Conservation (phyloP, 2,888 invertebrate species). For the Aleiodes testaceus region DNA sequence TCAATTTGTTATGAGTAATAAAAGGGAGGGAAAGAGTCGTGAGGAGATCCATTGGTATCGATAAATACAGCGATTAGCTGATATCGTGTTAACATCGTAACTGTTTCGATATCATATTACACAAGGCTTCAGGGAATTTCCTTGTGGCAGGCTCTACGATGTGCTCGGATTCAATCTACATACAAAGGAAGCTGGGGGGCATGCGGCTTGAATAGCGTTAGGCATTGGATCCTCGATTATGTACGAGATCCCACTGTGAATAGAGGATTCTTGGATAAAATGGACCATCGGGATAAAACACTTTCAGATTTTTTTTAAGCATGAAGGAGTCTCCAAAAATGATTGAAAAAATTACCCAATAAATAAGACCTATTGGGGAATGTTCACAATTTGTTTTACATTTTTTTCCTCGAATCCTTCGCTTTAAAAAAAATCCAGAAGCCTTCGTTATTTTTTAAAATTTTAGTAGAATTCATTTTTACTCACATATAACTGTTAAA, state of each 20-base stretch:
- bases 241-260: conserved; percentile 27
- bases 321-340: no score
- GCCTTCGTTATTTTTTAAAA: no score
- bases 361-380: no score
- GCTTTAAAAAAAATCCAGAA: no score
- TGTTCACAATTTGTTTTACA: no score
- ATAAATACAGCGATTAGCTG: conserved; percentile 28
- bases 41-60: conserved; percentile 37
- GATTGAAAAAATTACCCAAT: no score
- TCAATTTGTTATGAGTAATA: not conserved
- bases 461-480: not conserved
- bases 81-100: conserved; percentile 30
- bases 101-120: conserved; percentile 47
- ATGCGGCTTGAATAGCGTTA: conserved; percentile 28
- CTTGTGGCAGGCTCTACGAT: not conserved
- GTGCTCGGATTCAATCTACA: conserved; percentile 52
- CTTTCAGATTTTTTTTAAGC: no score
- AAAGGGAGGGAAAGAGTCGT: not conserved
- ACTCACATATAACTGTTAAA: conserved; percentile 65
- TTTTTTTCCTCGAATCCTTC: no score
- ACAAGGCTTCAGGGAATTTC: conserved; percentile 46
- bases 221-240: conserved; percentile 38
- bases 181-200: conserved; percentile 47
- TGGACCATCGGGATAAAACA: no score
- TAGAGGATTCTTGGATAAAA: conserved; percentile 23